These are phyloP conservation scores for Amphipoea lucens DNA, from an alignment of 2,888 invertebrate species.

Conservation along the genomic window DNA sequence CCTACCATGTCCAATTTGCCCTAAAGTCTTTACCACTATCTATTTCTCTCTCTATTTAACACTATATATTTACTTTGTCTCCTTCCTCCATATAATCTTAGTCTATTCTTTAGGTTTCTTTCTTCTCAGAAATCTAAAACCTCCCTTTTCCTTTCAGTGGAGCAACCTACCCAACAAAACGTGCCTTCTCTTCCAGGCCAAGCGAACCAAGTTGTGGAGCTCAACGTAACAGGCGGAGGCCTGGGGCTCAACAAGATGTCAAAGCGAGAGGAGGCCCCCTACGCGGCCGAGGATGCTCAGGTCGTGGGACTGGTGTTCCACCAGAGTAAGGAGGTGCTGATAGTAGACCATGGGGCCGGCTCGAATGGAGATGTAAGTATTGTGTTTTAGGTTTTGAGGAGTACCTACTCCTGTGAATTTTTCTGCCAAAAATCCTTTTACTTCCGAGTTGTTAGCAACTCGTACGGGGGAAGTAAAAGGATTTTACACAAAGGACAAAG, in stretches of 20 bases:
- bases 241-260: slow-evolving; percentile 95
- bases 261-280: slow-evolving; percentile 95
- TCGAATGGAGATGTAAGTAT: slow-evolving; percentile 83
- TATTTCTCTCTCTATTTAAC: background rate
- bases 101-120: slow-evolving; percentile 23
- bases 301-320: slow-evolving; percentile 97
- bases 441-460: too few relatives aligned
- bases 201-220: slow-evolving; percentile 90
- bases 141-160: slow-evolving; percentile 53
- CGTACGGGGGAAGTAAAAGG: too few relatives aligned
- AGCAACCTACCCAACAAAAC: slow-evolving; percentile 56
- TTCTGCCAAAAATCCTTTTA: background rate
- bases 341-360: slow-evolving; percentile 93
- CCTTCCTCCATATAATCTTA: too few relatives aligned
- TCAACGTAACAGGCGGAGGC: slow-evolving; percentile 94
- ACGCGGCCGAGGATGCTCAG: slow-evolving; percentile 96
- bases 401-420: background rate
- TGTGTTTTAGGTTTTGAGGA: too few relatives aligned
- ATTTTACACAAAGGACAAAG: too few relatives aligned
- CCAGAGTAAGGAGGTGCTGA: slow-evolving; percentile 96
- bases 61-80: background rate
- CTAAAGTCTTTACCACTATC: background rate
- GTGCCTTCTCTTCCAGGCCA: slow-evolving; percentile 85
- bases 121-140: slow-evolving; percentile 37
- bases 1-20: background rate